Percentiles rank a stretch among this genome's conserved stretches.
Evolutionary conservation across 2,113 vertebrate genomes (phyloP).

Genomic region (Mobula hypostoma): DNA sequence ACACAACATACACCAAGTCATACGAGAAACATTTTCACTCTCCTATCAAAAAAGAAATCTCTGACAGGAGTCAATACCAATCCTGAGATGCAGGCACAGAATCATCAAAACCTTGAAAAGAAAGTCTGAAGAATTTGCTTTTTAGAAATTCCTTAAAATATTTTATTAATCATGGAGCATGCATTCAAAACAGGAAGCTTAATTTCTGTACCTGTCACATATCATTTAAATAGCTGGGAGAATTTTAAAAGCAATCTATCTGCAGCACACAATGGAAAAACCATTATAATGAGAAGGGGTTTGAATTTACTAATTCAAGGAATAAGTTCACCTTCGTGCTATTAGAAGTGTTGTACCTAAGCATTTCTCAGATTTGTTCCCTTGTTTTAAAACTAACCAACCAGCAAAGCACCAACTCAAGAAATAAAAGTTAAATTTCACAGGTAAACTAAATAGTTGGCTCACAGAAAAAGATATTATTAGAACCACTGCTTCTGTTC

Average conservation of each 20-base stretch:
- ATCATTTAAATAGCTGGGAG: constrained; percentile 44
- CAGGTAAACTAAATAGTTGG: neutral
- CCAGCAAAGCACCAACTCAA: neutral
- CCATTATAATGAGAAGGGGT: constrained; percentile 39
- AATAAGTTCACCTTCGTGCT: neutral
- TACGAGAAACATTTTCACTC: constrained; percentile 48
- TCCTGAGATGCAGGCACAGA: constrained; percentile 53
- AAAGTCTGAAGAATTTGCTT: constrained; percentile 49
- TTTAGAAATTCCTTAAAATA: constrained; percentile 41
- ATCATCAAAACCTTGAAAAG: constrained; percentile 49
- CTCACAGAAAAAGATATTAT: neutral
- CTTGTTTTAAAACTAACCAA: neutral
- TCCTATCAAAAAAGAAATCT: constrained; percentile 48
- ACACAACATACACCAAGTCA: constrained; percentile 64
- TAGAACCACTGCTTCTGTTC: neutral
- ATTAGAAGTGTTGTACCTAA: neutral
- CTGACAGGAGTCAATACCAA: constrained; percentile 67
- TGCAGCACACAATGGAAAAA: constrained; percentile 41
- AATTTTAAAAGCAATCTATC: constrained; percentile 35
- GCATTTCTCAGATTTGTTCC: neutral
- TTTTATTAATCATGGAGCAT: constrained; percentile 47
- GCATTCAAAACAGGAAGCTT: constrained; percentile 40
- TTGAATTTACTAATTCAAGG: neutral
- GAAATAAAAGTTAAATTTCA: neutral
- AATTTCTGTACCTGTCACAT: constrained; percentile 38